phyloP scores from a whole-genome alignment of 2,888 invertebrate genomes.

The Cephus pulcher region DNA sequence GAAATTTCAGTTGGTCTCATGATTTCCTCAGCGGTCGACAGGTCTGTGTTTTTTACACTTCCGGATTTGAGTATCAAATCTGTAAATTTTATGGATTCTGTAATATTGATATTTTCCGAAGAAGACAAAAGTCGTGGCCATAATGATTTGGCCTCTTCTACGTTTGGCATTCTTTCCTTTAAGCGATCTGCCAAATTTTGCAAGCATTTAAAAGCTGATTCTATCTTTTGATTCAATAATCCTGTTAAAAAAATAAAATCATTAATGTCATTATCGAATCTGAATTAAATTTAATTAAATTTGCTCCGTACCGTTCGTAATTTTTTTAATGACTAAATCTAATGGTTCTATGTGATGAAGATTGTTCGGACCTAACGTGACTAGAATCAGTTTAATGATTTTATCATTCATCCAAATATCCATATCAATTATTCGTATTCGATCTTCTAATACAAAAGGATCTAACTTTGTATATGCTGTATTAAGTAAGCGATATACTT shows the following conservation, averaged over 20 bases:
- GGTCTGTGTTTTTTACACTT: slow-evolving; percentile 23
- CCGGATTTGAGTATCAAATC: slow-evolving; percentile 35
- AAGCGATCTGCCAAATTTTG: slow-evolving; percentile 37
- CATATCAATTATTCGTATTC: slow-evolving; percentile 39
- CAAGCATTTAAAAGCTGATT: slow-evolving; percentile 30
- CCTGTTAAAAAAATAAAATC: background rate
- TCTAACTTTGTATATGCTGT: slow-evolving; percentile 23
- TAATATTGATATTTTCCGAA: slow-evolving; percentile 28
- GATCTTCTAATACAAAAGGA: slow-evolving; percentile 23
- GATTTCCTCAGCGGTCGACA: slow-evolving; percentile 14
- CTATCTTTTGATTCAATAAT: background rate
- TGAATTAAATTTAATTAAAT: background rate
- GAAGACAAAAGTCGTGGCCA: slow-evolving; percentile 38
- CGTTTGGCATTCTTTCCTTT: slow-evolving; percentile 30
- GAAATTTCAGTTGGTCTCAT: slow-evolving; percentile 16
- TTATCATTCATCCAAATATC: slow-evolving; percentile 26
- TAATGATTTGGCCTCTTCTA: slow-evolving; percentile 34
- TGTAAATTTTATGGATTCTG: slow-evolving; percentile 27
- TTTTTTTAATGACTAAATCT: slow-evolving; percentile 27
- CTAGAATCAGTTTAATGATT: slow-evolving; percentile 34
- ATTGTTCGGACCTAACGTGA: slow-evolving; percentile 26
- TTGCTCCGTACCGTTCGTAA: background rate
- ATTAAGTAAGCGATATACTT: slow-evolving; percentile 42
- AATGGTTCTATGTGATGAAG: slow-evolving; percentile 37
- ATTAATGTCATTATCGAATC: background rate